A percentile compares a stretch with the other conserved stretches of the same genome.
These are phyloP conservation scores for Podilymbus podiceps DNA, from an alignment of 2,113 vertebrate species.

Conservation along the genomic window DNA sequence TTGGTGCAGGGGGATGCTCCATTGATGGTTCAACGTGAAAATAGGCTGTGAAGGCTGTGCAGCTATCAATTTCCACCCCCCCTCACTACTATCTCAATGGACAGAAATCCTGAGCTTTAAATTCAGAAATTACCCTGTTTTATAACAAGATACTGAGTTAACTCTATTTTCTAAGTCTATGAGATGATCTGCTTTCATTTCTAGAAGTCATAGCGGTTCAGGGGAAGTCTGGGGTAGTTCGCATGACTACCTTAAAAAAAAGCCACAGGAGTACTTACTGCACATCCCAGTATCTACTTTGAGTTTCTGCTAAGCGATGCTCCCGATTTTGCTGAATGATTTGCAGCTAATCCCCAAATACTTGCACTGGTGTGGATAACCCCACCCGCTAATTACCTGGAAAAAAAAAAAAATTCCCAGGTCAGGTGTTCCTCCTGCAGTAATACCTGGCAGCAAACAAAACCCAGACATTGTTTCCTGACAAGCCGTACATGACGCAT, in stretches of 20 bases:
- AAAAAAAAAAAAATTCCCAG: not conserved
- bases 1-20: not conserved
- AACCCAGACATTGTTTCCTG: constrained; percentile 19
- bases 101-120: not conserved
- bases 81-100: not conserved
- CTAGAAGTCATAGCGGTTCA: not conserved
- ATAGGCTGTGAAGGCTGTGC: not conserved
- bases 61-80: not conserved
- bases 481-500: not conserved
- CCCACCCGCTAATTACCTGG: constrained; percentile 1
- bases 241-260: not conserved
- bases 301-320: not conserved
- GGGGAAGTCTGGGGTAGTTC: not conserved
- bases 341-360: constrained; percentile 34
- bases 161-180: not conserved
- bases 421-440: not conserved
- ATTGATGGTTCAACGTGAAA: not conserved
- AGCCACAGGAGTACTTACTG: not conserved
- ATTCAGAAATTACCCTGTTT: not conserved
- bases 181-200: not conserved
- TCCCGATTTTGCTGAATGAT: not conserved
- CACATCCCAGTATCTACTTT: not conserved
- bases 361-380: not conserved
- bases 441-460: constrained; percentile 12
- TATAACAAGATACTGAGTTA: not conserved